Evolutionary conservation across 2,113 vertebrate genomes (phyloP).

Genomic region (Beaufortia kweichowensis): DNA sequence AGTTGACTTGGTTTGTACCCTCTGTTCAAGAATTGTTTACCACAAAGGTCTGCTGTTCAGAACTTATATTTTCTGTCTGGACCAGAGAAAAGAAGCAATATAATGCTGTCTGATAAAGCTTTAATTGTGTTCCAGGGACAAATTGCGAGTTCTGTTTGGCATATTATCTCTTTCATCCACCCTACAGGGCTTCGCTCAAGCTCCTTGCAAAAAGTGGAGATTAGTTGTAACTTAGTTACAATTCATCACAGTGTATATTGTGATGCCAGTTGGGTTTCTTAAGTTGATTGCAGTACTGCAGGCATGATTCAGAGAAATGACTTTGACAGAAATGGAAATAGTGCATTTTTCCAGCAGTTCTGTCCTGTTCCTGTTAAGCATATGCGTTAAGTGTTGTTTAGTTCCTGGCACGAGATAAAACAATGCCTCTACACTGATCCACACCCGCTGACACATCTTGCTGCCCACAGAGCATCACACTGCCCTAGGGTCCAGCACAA

Average conservation of each 20-base stretch:
- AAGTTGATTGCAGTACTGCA: too few relatives aligned
- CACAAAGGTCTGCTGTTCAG: background rate
- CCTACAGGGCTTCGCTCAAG: background rate
- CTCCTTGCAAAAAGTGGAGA: background rate
- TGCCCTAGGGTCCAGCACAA: constrained; percentile 23
- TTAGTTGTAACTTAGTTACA: background rate
- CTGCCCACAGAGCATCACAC: constrained; percentile 4
- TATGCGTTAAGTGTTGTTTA: constrained; percentile 1
- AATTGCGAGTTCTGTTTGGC: constrained; percentile 12
- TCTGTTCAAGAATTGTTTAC: background rate
- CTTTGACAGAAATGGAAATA: background rate
- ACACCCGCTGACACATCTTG: background rate
- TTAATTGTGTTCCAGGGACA: constrained; percentile 31
- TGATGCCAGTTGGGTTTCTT: too few relatives aligned
- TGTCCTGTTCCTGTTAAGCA: background rate
- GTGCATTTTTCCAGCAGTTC: background rate
- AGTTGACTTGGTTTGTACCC: background rate
- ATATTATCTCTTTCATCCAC: background rate
- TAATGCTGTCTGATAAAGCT: constrained; percentile 26
- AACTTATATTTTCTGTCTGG: constrained; percentile 4
- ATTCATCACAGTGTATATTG: too few relatives aligned
- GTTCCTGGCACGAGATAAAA: constrained; percentile 7
- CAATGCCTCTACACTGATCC: constrained; percentile 9
- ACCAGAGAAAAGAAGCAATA: constrained; percentile 9
- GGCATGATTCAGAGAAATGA: too few relatives aligned